Evolutionary conservation across 2,113 vertebrate species (phyloP), one percentile per base, ranked within the genome.

Genomic region (Neodon shergylaensis): DNA sequence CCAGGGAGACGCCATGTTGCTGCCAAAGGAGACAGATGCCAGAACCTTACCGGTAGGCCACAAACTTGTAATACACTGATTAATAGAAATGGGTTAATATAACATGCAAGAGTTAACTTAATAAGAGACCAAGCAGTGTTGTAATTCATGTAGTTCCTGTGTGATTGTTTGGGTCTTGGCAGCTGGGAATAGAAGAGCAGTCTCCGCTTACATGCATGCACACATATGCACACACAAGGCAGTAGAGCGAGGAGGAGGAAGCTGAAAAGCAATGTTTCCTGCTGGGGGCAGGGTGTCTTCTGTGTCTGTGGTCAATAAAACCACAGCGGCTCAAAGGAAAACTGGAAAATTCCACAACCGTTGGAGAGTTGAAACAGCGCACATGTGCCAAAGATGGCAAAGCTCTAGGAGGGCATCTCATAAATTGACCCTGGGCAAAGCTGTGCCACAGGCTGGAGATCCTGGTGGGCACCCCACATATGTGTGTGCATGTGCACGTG

Each of bases 321-420:
- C 22, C 70, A 74, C 42, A 88, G 54, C 36, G 3, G 24, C 16
- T 39, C 21, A 16, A 7, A 42, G 10, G 31, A 77, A 39, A 61
- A 44, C 44, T 17, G 66, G 88, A 89, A 96, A 92, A 73, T 88
- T 82, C 95, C 92, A 95, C 17, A 54, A 42, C 47, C 22, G 22
- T 8, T 22, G 19, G 72, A 36, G 72, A 82, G 22, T 44, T n/a
- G 42, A 86, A 17, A 66, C 44, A 36, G 17, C 6, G 33, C 7
- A 19, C 31, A 28, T 2, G 1, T n/a, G 72, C 73, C 87, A 88
- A 61, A 86, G 39, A 36, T 11, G 31, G 77, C n/a, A 44, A 92
- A 44, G 42, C 13, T 21, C 44, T 19, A 28, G 33, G 54, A 72
- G 84, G 78, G 24, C 11, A 39, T 1, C 1, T 12, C 22, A 61